Evolutionary conservation across 2,113 vertebrate species (phyloP).

Genomic region (Nyctereutes procyonoides): DNA sequence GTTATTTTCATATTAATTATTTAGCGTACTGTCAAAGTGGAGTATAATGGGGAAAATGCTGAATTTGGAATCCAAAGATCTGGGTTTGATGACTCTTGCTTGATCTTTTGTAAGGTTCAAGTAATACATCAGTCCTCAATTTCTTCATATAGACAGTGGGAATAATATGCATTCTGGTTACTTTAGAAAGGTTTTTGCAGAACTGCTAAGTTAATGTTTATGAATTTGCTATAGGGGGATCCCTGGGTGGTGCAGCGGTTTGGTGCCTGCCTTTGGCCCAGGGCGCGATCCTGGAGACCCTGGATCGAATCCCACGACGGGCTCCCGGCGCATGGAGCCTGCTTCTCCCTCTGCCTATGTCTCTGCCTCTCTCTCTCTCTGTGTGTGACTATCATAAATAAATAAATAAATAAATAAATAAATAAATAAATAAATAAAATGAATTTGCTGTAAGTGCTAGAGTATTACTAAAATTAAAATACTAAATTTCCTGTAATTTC

Average conservation of each 20-base stretch:
- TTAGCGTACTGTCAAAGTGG: not conserved
- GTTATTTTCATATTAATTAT: not conserved
- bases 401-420: too few relatives aligned
- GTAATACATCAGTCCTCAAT: not conserved
- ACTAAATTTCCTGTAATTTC: not conserved
- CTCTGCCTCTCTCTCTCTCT: too few relatives aligned
- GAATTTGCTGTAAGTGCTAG: not conserved
- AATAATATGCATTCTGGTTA: not conserved
- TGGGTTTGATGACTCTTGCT: not conserved
- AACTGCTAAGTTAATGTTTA: not conserved
- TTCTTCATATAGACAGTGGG: not conserved
- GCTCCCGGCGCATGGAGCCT: too few relatives aligned
- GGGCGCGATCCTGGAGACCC: too few relatives aligned
- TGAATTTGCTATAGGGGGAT: slow-evolving; percentile 15
- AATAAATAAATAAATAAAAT: too few relatives aligned
- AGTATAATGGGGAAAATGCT: not conserved
- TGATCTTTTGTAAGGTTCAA: not conserved
- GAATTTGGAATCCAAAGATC: not conserved
- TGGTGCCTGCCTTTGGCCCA: too few relatives aligned
- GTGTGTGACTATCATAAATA: too few relatives aligned
- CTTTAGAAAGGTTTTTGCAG: not conserved
- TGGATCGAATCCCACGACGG: too few relatives aligned
- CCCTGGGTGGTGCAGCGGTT: too few relatives aligned
- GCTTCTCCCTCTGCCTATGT: too few relatives aligned
- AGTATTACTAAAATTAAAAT: not conserved